Conservation (phyloP, 2,113 vertebrate genomes). For the Channa maculata region DNA sequence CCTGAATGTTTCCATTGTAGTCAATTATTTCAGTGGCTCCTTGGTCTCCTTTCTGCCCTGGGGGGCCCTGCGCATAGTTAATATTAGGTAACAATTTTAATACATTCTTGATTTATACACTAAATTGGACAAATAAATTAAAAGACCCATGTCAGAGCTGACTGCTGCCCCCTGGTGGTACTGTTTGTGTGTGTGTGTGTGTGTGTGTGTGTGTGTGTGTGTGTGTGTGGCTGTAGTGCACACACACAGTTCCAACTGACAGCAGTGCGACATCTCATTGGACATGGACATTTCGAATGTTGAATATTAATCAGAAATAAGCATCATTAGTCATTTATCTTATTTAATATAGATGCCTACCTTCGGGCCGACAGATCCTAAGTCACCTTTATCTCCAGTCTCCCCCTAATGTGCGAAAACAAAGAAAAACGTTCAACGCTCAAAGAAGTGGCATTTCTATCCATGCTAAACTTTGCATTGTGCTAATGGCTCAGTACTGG, state of each 20-base stretch:
- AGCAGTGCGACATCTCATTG: background rate
- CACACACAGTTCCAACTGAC: no score
- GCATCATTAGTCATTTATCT: background rate
- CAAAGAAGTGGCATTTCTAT: background rate
- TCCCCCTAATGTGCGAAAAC: slow-evolving; percentile 86
- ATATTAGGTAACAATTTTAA: slow-evolving; percentile 17
- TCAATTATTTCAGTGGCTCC: slow-evolving; percentile 98
- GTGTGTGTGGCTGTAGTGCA: no score
- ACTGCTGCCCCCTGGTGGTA: slow-evolving; percentile 61
- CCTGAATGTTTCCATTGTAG: slow-evolving; percentile 98
- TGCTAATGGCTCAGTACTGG: background rate
- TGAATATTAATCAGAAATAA: background rate
- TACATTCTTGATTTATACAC: no score
- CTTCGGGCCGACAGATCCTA: slow-evolving; percentile 87
- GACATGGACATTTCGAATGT: background rate
- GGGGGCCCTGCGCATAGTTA: slow-evolving; percentile 85
- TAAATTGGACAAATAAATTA: no score
- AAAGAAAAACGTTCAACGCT: background rate
- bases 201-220: no score
- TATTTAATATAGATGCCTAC: slow-evolving; percentile 74
- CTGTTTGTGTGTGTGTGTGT: no score
- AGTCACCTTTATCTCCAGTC: slow-evolving; percentile 90
- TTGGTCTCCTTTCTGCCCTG: slow-evolving; percentile 97
- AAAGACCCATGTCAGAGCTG: background rate
- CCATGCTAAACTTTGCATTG: background rate